Evolutionary conservation across 2,888 invertebrate genomes (phyloP).

Genomic region (Isotomurus palustris): DNA sequence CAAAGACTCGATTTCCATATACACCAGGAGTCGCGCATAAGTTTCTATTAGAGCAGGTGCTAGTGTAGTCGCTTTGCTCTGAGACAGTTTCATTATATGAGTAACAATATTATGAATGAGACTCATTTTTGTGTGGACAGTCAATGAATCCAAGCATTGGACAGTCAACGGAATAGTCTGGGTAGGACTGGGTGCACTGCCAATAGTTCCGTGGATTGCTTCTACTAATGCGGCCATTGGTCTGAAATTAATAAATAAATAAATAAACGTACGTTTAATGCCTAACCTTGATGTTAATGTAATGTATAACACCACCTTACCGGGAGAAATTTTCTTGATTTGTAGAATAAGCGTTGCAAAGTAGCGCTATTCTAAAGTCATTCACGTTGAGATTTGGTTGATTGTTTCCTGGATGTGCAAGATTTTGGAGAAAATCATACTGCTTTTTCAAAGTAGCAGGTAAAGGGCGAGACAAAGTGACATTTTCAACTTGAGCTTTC

Average conservation of each 20-base stretch:
- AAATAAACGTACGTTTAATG: background rate
- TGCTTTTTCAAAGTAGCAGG: slow-evolving; percentile 77
- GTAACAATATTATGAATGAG: slow-evolving; percentile 79
- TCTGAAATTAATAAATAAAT: slow-evolving; percentile 50
- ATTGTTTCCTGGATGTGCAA: slow-evolving; percentile 34
- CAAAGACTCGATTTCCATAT: slow-evolving; percentile 92
- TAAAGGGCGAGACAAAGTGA: slow-evolving; percentile 66
- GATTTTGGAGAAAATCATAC: slow-evolving; percentile 61
- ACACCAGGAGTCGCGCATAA: slow-evolving; percentile 85
- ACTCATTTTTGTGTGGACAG: slow-evolving; percentile 94
- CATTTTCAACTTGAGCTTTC: slow-evolving; percentile 84
- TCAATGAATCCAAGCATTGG: slow-evolving; percentile 86
- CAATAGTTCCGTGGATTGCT: slow-evolving; percentile 63
- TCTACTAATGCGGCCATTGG: slow-evolving; percentile 91
- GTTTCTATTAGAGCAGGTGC: slow-evolving; percentile 92
- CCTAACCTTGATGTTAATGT: background rate
- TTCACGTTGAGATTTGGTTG: slow-evolving; percentile 65
- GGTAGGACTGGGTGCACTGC: slow-evolving; percentile 60
- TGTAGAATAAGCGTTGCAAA: slow-evolving; percentile 93
- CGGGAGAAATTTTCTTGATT: slow-evolving; percentile 80
- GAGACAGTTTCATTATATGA: slow-evolving; percentile 84
- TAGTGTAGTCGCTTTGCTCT: slow-evolving; percentile 70
- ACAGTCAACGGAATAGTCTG: slow-evolving; percentile 87
- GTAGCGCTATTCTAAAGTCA: slow-evolving; percentile 83
- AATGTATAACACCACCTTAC: slow-evolving; percentile 11